phyloP scores from a whole-genome alignment of 2,797 vertebrate species.

The Adrianichthys oophorus region DNA sequence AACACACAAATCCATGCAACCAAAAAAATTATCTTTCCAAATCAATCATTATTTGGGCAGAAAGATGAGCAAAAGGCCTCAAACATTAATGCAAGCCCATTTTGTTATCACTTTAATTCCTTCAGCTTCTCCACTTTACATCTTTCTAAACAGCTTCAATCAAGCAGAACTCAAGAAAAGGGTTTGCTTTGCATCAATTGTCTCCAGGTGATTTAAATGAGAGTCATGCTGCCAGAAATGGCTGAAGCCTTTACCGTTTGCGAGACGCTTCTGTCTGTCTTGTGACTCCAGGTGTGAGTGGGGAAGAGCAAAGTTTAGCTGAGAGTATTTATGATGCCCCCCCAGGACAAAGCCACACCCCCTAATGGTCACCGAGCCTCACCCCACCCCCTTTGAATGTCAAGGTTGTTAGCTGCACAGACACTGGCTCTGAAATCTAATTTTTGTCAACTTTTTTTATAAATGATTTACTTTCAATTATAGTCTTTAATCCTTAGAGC shows the following conservation, averaged over 20 bases:
- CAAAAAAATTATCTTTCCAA: not conserved
- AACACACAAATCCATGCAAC: slow-evolving; percentile 10
- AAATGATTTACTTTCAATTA: not conserved
- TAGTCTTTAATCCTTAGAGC: not conserved
- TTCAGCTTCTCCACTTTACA: no score
- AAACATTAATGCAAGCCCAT: no score
- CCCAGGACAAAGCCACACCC: slow-evolving; percentile 53
- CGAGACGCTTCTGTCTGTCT: slow-evolving; percentile 67
- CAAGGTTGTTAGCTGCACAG: slow-evolving; percentile 68
- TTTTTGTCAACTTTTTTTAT: not conserved
- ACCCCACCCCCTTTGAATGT: slow-evolving; percentile 72
- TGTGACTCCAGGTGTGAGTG: slow-evolving; percentile 77
- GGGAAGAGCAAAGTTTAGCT: slow-evolving; percentile 25
- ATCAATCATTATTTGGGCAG: not conserved
- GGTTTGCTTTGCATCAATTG: no score
- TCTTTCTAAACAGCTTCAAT: no score
- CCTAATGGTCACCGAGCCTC: slow-evolving; percentile 22
- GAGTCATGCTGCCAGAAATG: no score
- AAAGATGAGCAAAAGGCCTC: no score
- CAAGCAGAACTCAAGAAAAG: no score
- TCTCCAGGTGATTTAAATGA: slow-evolving; percentile 19
- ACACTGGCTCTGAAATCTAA: slow-evolving; percentile 8
- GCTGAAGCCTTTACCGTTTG: slow-evolving; percentile 73
- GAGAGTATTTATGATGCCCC: slow-evolving; percentile 63
- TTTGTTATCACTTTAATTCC: no score